These are phyloP conservation scores for Suillia variegata DNA, from an alignment of 2,888 invertebrate species.

Conservation along the genomic window DNA sequence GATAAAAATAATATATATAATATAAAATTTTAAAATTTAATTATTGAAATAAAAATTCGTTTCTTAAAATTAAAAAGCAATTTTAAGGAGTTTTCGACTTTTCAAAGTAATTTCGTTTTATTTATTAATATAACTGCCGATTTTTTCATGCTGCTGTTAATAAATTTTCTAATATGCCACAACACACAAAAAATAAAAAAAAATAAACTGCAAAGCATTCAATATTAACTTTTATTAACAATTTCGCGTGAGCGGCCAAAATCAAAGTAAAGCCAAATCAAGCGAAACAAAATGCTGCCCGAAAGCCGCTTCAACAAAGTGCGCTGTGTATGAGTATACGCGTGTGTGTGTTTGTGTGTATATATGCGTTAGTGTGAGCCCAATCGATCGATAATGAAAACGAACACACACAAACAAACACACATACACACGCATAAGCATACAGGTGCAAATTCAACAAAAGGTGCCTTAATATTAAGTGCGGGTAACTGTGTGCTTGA, in stretches of 20 bases:
- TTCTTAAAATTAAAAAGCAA: too few species aligned
- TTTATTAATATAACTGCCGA: too few species aligned
- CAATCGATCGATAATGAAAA: conserved; percentile 1
- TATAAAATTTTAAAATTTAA: too few species aligned
- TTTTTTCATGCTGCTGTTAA: too few species aligned
- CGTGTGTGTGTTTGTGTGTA: neutral
- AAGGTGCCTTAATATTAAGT: neutral
- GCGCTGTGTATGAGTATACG: neutral
- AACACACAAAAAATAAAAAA: neutral
- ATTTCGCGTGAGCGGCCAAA: neutral
- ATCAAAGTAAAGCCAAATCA: neutral
- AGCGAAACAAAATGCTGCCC: neutral
- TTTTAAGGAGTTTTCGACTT: too few species aligned
- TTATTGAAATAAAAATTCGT: too few species aligned
- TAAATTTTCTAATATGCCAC: too few species aligned
- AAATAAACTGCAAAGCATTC: neutral
- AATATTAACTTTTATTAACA: neutral
- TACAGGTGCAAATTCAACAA: neutral
- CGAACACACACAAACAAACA: neutral
- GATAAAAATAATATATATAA: too few species aligned
- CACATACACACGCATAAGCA: neutral
- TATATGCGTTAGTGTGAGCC: neutral
- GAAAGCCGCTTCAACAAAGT: neutral
- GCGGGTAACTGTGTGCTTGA: conserved; percentile 14
- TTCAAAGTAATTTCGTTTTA: too few species aligned